phyloP scores from a whole-genome alignment of 2,888 invertebrate genomes.

The Euplexia lucipara region DNA sequence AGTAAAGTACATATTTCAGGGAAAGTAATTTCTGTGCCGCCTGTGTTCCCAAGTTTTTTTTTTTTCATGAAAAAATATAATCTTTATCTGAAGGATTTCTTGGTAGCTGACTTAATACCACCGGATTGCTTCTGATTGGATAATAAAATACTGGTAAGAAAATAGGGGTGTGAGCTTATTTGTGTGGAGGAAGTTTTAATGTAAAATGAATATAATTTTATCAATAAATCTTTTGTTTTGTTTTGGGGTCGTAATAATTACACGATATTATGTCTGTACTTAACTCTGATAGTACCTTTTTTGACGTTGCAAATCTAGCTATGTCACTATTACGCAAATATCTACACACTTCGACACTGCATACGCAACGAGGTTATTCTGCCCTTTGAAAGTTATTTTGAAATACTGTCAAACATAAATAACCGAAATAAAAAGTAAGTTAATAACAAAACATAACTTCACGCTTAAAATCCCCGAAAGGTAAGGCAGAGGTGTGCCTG shows the following conservation, averaged over 20 bases:
- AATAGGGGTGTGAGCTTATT: background rate
- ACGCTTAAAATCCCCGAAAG: too few relatives aligned
- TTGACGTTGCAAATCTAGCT: too few relatives aligned
- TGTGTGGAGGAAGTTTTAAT: background rate
- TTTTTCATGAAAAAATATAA: slow-evolving; percentile 39
- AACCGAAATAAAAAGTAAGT: too few relatives aligned
- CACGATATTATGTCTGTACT: background rate
- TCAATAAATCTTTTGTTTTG: background rate
- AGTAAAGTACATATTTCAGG: slow-evolving; percentile 26
- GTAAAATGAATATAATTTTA: background rate
- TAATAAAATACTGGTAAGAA: slow-evolving; percentile 30
- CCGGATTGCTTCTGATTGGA: slow-evolving; percentile 24
- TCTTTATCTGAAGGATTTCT: slow-evolving; percentile 31
- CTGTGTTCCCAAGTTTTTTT: slow-evolving; percentile 37
- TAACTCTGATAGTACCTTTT: too few relatives aligned
- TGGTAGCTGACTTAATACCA: slow-evolving; percentile 17
- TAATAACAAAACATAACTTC: too few relatives aligned
- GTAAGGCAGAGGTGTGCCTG: too few relatives aligned
- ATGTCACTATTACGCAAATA: too few relatives aligned
- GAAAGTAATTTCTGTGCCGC: slow-evolving; percentile 46
- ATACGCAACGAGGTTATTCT: too few relatives aligned
- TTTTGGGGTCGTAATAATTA: background rate
- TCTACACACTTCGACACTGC: too few relatives aligned
- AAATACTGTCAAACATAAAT: too few relatives aligned
- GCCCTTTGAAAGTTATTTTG: too few relatives aligned